These are phyloP conservation scores for Ips typographus DNA, from an alignment of 1,140 invertebrate species.

Conservation along the genomic window DNA sequence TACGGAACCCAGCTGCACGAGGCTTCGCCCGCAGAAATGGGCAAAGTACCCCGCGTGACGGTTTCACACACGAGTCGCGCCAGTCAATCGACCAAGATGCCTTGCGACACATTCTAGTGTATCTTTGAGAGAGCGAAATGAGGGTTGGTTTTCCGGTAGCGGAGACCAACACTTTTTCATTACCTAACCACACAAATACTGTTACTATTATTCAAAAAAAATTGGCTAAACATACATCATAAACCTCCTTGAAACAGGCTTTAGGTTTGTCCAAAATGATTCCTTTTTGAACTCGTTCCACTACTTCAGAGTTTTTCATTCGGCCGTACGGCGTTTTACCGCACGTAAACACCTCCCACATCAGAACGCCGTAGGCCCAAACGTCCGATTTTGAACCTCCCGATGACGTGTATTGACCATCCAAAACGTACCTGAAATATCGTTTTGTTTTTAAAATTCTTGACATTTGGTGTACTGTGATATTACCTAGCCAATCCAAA, in stretches of 20 bases:
- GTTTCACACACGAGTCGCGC: conserved; percentile 49
- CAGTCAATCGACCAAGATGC: conserved; percentile 53
- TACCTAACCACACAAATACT: not conserved
- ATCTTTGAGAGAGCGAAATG: conserved; percentile 79
- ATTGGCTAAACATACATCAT: not conserved
- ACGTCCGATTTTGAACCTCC: conserved; percentile 95
- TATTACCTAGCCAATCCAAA: conserved; percentile 83
- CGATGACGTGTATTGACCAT: conserved; percentile 95
- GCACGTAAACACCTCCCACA: conserved; percentile 96
- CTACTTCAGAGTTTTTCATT: conserved; percentile 89
- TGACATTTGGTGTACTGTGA: not conserved
- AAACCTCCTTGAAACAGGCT: conserved; percentile 2
- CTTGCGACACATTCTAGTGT: conserved; percentile 73
- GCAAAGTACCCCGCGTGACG: conserved; percentile 47
- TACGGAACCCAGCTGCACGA: conserved; percentile 48
- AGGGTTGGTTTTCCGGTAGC: conserved; percentile 58
- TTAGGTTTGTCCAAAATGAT: not conserved
- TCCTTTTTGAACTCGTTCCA: conserved; percentile 75
- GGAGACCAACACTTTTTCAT: conserved; percentile 3
- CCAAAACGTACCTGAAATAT: conserved; percentile 72
- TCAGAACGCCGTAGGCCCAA: conserved; percentile 94
- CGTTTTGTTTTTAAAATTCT: too few species aligned
- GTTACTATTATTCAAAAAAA: too few species aligned
- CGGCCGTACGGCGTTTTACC: conserved; percentile 96
- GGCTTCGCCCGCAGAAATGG: conserved; percentile 52